phyloP scores from a whole-genome alignment of 2,797 vertebrate species.

The Meriones psammophilus region DNA sequence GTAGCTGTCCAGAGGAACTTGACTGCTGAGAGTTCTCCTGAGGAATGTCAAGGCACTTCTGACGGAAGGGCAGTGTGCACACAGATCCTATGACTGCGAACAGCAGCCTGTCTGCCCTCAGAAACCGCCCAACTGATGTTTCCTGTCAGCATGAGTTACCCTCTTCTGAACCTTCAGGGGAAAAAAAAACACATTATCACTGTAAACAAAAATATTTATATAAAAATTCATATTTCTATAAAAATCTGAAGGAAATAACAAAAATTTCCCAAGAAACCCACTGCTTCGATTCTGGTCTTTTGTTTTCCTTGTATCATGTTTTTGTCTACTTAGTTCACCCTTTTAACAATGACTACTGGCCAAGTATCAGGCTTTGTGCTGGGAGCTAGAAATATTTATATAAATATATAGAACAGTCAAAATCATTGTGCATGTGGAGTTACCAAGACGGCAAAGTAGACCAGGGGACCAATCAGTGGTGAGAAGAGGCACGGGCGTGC shows the following conservation, averaged over 20 bases:
- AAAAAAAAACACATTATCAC: neutral
- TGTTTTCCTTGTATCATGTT: neutral
- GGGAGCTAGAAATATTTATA: neutral
- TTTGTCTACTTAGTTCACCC: neutral
- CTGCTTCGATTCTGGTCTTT: neutral
- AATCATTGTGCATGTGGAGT: neutral
- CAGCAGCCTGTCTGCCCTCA: neutral
- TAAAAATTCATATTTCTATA: neutral
- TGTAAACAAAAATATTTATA: neutral
- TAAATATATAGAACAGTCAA: neutral
- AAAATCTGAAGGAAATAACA: conserved; percentile 42
- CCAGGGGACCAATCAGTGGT: neutral
- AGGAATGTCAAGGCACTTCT: conserved; percentile 27
- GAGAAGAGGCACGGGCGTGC: conserved; percentile 1
- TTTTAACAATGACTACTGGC: conserved; percentile 4
- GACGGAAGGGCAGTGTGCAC: neutral
- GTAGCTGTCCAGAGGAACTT: neutral
- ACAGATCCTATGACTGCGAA: neutral
- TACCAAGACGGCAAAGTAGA: neutral
- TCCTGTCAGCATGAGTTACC: neutral
- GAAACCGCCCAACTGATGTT: neutral
- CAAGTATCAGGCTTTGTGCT: neutral
- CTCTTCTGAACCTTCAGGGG: neutral
- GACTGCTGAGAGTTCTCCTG: neutral
- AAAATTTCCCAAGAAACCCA: neutral